Conservation (phyloP, 2,113 vertebrate species). For the Cyanoramphus novaezelandiae region DNA sequence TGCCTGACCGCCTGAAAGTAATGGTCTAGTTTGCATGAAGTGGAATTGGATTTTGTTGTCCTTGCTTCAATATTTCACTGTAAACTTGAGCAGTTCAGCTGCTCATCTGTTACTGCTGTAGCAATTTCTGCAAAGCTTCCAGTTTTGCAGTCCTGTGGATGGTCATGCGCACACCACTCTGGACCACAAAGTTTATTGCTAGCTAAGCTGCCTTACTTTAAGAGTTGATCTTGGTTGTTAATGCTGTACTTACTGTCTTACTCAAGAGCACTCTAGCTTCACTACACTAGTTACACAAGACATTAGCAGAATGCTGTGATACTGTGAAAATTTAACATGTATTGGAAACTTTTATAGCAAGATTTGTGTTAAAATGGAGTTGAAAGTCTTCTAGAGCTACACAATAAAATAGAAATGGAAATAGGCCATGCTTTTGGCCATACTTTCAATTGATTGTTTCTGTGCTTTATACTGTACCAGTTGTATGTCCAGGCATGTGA, state of each 20-base stretch:
- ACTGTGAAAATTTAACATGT: not conserved
- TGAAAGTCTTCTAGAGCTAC: not conserved
- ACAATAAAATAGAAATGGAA: not conserved
- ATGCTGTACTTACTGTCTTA: rapidly evolving
- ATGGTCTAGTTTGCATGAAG: not conserved
- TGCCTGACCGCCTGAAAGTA: not conserved
- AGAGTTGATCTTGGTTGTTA: not conserved
- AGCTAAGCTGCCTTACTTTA: not conserved
- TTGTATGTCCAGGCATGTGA: not conserved
- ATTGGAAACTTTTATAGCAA: not conserved
- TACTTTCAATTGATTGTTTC: not conserved
- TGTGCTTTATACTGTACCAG: not conserved
- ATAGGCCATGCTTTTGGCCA: not conserved
- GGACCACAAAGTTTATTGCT: not conserved
- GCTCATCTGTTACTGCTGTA: not conserved
- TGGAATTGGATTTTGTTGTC: not conserved
- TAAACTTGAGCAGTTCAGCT: not conserved
- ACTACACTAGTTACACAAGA: not conserved
- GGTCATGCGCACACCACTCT: not conserved
- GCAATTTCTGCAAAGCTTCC: not conserved
- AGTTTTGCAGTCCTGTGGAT: not conserved
- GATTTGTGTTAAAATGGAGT: not conserved
- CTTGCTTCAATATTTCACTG: not conserved
- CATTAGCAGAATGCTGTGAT: not conserved
- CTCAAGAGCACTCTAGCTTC: not conserved